phyloP scores from a whole-genome alignment of 2,888 invertebrate species.

The Diadromus collaris region DNA sequence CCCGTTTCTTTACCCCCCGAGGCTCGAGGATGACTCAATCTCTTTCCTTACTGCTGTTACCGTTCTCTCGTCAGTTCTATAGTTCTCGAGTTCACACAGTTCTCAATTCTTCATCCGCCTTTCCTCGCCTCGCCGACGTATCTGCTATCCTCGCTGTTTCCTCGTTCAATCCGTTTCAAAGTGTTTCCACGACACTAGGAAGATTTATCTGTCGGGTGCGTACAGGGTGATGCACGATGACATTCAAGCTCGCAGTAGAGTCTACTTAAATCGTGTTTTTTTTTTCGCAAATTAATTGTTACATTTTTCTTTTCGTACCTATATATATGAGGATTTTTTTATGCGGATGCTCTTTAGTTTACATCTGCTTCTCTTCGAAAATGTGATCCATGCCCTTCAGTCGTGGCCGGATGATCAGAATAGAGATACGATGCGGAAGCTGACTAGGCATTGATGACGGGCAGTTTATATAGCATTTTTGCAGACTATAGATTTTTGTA shows the following conservation, averaged over 20 bases:
- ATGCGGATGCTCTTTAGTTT: background rate
- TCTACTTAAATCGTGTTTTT: background rate
- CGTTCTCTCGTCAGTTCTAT: slow-evolving; percentile 41
- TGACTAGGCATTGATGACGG: background rate
- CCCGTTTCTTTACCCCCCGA: slow-evolving; percentile 34
- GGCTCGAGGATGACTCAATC: slow-evolving; percentile 55
- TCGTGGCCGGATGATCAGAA: background rate
- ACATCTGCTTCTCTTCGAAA: background rate
- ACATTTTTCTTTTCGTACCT: background rate
- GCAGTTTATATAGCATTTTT: background rate
- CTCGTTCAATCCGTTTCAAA: background rate
- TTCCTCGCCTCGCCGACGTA: slow-evolving; percentile 7
- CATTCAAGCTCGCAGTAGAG: background rate
- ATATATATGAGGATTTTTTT: background rate
- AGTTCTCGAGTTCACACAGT: slow-evolving; percentile 28
- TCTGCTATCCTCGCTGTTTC: background rate
- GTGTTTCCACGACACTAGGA: background rate
- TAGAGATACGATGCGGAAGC: background rate
- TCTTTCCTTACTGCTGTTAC: slow-evolving; percentile 49
- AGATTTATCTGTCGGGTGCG: background rate
- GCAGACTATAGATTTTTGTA: background rate
- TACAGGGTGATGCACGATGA: background rate
- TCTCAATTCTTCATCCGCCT: slow-evolving; percentile 16
- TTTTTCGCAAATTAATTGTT: background rate
- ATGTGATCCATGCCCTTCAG: background rate